These are phyloP conservation scores for Aethina tumida DNA, from an alignment of 1,140 invertebrate species.

Conservation along the genomic window DNA sequence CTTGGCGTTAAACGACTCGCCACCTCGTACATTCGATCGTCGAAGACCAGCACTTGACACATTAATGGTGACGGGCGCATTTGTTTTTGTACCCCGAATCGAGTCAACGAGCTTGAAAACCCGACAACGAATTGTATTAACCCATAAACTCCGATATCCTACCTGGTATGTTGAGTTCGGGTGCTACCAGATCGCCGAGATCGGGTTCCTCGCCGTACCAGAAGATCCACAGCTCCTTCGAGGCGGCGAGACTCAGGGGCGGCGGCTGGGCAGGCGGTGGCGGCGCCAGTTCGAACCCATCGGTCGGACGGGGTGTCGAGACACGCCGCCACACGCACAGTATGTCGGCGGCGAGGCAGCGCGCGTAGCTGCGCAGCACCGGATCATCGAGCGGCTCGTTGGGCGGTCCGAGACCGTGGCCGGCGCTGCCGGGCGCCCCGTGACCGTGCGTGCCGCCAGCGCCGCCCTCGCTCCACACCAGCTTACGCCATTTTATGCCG, in stretches of 20 bases:
- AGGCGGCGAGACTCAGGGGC: slow-evolving; percentile 63
- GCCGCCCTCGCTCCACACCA: slow-evolving; percentile 62
- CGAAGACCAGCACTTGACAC: no score
- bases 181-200: slow-evolving; percentile 69
- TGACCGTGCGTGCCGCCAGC: slow-evolving; percentile 33
- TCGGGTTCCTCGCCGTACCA: slow-evolving; percentile 98
- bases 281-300: slow-evolving; percentile 49
- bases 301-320: slow-evolving; percentile 48
- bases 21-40: no score
- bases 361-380: slow-evolving; percentile 83
- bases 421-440: slow-evolving; percentile 24
- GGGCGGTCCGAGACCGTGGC: slow-evolving; percentile 34
- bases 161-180: slow-evolving; percentile 49
- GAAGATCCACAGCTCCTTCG: slow-evolving; percentile 97
- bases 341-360: slow-evolving; percentile 88
- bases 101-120: no score
- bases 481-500: slow-evolving; percentile 98
- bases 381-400: slow-evolving; percentile 81
- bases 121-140: no score
- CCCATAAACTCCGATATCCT: slow-evolving; percentile 8
- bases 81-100: no score
- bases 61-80: no score
- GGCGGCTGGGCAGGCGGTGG: slow-evolving; percentile 43
- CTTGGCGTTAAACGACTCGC: no score
- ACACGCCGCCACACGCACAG: slow-evolving; percentile 92